Conservation (phyloP, 2,113 vertebrate species). For the Tinamus guttatus region DNA sequence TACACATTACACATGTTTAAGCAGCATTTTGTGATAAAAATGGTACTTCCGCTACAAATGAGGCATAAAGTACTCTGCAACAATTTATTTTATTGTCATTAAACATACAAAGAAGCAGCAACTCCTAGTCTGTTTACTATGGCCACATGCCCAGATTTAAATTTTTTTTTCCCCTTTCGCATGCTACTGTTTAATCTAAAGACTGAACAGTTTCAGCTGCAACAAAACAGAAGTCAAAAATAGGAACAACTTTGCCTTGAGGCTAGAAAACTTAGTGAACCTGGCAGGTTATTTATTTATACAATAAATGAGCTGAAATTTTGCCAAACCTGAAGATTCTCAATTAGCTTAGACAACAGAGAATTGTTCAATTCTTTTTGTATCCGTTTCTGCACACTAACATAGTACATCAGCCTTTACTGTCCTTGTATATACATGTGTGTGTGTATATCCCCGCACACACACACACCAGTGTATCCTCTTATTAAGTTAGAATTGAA, state of each 20-base stretch:
- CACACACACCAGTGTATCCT: no score
- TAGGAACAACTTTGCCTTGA: background rate
- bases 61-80: background rate
- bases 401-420: background rate
- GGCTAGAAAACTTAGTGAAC: background rate
- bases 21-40: slow-evolving; percentile 3
- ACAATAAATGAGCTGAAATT: background rate
- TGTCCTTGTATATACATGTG: background rate
- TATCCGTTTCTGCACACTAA: background rate
- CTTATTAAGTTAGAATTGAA: no score
- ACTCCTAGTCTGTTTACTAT: slow-evolving; percentile 59
- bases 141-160: slow-evolving; percentile 65
- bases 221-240: slow-evolving; percentile 12
- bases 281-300: background rate
- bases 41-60: background rate
- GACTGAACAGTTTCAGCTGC: slow-evolving; percentile 18
- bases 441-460: no score
- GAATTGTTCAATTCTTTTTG: background rate
- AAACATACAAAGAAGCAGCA: slow-evolving; percentile 53
- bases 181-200: slow-evolving; percentile 63
- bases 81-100: slow-evolving; percentile 55
- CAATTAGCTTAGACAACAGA: background rate
- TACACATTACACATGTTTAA: background rate
- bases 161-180: slow-evolving; percentile 19
- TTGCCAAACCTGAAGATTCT: background rate